Base-by-base conservation (phyloP, 2,888 invertebrate species). In the Stenodema calcarata region DNA sequence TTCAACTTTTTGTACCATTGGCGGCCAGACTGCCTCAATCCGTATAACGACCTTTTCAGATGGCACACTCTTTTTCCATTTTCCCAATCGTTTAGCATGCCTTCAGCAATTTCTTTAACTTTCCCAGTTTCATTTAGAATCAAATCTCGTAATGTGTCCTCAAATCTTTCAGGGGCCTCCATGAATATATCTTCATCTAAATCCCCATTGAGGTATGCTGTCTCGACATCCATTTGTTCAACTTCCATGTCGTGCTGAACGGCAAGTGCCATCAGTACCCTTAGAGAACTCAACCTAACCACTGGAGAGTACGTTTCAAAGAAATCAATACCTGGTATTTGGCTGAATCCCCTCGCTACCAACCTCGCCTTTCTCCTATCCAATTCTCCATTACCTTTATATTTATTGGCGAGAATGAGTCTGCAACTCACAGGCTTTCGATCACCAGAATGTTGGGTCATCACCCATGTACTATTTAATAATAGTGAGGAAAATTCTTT, bases 11-110 rank as follows among this genome's bases (percentile, higher is more conserved):
- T 30, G 42, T 88, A 87, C 87, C 88, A 89, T 7, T 62, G 78
- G 3, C 87, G 83, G 35, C 80, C 85, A 2, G 82, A 73, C 75
- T 89, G 89, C 30, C 88, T 89, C 12, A 89, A 85, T 12, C 88
- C 89, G 44, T 89, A 89, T 0, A 89, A 44, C 23, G 89, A 88
- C 50, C 88, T 89, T 27, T 80, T 83, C 18, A 89, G 47, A 4
- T 70, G 85, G 3, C 88, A 87, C 73, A 88, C 47, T 81, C 3
- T 44, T 23, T 44, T 78, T 12, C 69, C 69, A 69, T 69, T 69
- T 69, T 69, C 23, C 69, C 69, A 69, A n/a, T 69, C 69, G 1
- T 69, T 69, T 12, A 69, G 23, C 69, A 69, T 69, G n/a, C n/a
- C 69, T 18, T 69, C 23, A 12, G 27, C 69, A 18, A 28, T 28